phyloP scores from a whole-genome alignment of 2,113 vertebrate genomes.

The Vicugna pacos region DNA sequence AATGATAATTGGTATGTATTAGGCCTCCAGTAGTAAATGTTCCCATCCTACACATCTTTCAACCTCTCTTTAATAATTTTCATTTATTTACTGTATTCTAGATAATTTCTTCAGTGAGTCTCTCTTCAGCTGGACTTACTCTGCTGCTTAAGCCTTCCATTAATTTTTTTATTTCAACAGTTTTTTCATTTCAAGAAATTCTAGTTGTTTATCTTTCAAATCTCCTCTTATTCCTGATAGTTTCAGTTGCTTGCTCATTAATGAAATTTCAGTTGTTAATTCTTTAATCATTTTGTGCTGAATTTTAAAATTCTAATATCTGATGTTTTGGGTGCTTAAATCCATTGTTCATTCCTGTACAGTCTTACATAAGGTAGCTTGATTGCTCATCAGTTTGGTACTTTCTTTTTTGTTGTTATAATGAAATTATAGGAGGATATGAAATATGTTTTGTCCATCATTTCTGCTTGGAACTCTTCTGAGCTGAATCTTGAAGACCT shows the following conservation, averaged over 20 bases:
- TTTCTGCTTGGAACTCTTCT: slow-evolving; percentile 39
- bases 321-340: background rate
- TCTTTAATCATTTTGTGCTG: background rate
- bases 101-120: background rate
- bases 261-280: slow-evolving; percentile 5
- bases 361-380: background rate
- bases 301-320: background rate
- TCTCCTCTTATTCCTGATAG: background rate
- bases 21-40: background rate
- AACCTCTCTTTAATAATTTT: background rate
- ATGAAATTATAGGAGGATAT: background rate
- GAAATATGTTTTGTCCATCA: background rate
- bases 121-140: background rate
- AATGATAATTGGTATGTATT: background rate
- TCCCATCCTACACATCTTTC: background rate
- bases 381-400: background rate
- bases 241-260: background rate
- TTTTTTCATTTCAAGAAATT: background rate
- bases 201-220: background rate
- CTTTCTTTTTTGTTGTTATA: slow-evolving; percentile 2
- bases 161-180: background rate
- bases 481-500: slow-evolving; percentile 36
- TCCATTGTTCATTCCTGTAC: background rate
- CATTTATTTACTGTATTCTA: background rate
- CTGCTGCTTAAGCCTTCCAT: background rate